Conservation (phyloP, 2,113 vertebrate species). For the Amblyornis subalaris region DNA sequence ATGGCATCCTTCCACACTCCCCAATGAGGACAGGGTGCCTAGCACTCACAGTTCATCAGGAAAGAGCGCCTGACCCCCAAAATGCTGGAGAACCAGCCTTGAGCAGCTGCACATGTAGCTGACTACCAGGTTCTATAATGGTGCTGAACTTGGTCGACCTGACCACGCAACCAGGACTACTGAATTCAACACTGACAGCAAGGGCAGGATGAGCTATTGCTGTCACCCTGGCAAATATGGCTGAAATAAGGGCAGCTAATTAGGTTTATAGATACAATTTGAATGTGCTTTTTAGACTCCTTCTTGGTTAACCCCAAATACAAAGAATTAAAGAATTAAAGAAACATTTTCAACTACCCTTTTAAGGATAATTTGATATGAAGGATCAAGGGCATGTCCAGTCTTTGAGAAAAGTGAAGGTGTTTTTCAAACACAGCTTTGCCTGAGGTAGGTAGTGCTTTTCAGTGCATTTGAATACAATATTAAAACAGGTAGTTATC, state of each 20-base stretch:
- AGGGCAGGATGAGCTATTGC: background rate
- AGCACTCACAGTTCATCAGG: background rate
- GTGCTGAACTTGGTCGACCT: constrained; percentile 22
- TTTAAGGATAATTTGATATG: background rate
- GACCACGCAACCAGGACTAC: constrained; percentile 20
- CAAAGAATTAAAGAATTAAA: background rate
- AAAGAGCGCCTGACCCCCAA: background rate
- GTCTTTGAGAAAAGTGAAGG: background rate
- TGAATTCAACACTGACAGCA: background rate
- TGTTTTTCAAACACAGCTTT: background rate
- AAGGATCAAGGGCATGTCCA: background rate
- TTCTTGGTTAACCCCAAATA: background rate
- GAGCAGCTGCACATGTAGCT: constrained; percentile 22
- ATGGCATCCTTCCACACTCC: background rate
- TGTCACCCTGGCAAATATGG: background rate
- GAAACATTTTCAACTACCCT: background rate
- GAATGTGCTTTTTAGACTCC: background rate
- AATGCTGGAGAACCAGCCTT: background rate
- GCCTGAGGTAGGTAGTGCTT: background rate
- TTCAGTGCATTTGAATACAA: background rate
- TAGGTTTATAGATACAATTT: background rate
- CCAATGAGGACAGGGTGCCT: background rate
- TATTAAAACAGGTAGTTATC: background rate
- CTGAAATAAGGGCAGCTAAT: background rate
- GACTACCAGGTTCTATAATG: constrained; percentile 6